phyloP scores from a whole-genome alignment of 2,797 vertebrate species.

The Protonibea diacanthus region DNA sequence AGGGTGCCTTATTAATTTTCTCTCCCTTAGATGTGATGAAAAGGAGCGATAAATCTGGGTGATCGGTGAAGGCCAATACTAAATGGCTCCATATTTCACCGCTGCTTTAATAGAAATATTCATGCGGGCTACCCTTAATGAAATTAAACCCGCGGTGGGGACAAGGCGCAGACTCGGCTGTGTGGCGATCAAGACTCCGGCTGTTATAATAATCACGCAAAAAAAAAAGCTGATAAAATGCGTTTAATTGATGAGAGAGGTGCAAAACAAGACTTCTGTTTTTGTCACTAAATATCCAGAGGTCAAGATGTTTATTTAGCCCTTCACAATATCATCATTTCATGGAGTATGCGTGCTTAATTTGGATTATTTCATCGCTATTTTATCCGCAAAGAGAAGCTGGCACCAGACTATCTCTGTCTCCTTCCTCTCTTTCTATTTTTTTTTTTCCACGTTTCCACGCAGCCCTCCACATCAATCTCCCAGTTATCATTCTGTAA shows the following conservation, averaged over 20 bases:
- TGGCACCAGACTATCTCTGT: background rate
- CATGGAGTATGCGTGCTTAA: too few species aligned
- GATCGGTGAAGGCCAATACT: conserved; percentile 97
- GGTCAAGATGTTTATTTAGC: conserved; percentile 44
- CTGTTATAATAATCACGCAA: conserved; percentile 50
- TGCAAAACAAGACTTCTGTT: conserved; percentile 33
- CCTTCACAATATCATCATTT: conserved; percentile 15
- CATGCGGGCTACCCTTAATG: conserved; percentile 95
- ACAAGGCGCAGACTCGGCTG: conserved; percentile 52
- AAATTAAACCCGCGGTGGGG: conserved; percentile 95
- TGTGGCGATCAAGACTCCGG: conserved; percentile 69
- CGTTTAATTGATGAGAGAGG: conserved; percentile 35
- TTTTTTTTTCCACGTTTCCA: background rate
- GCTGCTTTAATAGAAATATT: conserved; percentile 99
- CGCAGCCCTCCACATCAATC: conserved; percentile 73
- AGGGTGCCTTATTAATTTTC: conserved; percentile 95
- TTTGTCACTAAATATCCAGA: conserved; percentile 12
- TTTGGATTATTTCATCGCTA: background rate
- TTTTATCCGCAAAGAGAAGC: background rate
- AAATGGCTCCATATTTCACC: conserved; percentile 99
- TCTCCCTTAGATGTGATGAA: conserved; percentile 97
- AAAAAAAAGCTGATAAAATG: conserved; percentile 41
- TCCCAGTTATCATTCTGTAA: conserved; percentile 83
- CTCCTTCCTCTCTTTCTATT: background rate
- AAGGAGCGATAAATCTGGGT: conserved; percentile 97